Conservation (phyloP, 2,797 vertebrate species). For the Siniperca undulata region DNA sequence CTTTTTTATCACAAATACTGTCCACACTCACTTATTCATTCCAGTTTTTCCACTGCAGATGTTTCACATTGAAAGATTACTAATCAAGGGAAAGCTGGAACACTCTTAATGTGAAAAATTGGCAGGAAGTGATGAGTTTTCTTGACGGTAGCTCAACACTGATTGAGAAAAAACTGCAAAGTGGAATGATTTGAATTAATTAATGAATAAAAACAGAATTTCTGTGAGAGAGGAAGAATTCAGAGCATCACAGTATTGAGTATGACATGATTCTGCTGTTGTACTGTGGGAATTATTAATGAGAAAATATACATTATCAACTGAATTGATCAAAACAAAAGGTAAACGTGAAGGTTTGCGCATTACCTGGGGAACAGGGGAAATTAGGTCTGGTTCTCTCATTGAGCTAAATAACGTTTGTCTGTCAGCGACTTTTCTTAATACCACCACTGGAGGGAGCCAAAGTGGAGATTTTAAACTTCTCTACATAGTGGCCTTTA, state of each 20-base stretch:
- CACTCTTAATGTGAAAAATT: slow-evolving; percentile 6
- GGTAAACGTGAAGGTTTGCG: too few species aligned
- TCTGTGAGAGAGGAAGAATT: neutral
- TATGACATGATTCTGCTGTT: neutral
- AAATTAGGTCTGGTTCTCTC: neutral
- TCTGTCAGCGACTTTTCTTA: neutral
- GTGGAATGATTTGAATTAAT: neutral
- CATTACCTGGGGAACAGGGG: neutral
- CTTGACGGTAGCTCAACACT: neutral
- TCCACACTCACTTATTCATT: neutral
- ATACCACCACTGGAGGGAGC: neutral
- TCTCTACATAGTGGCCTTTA: slow-evolving; percentile 8
- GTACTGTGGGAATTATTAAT: neutral
- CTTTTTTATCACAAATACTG: neutral
- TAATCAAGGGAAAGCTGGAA: neutral
- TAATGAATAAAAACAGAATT: neutral
- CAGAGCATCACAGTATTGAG: neutral
- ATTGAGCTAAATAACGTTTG: neutral
- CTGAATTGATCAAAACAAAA: too few species aligned
- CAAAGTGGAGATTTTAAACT: neutral
- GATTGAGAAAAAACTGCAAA: neutral
- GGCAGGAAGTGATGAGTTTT: neutral
- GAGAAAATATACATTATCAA: neutral
- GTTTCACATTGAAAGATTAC: neutral
- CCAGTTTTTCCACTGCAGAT: neutral